Evolutionary conservation across 1,140 invertebrate genomes (phyloP), one percentile per base, ranked within the genome.

Genomic region (Drosophila ficusphila): DNA sequence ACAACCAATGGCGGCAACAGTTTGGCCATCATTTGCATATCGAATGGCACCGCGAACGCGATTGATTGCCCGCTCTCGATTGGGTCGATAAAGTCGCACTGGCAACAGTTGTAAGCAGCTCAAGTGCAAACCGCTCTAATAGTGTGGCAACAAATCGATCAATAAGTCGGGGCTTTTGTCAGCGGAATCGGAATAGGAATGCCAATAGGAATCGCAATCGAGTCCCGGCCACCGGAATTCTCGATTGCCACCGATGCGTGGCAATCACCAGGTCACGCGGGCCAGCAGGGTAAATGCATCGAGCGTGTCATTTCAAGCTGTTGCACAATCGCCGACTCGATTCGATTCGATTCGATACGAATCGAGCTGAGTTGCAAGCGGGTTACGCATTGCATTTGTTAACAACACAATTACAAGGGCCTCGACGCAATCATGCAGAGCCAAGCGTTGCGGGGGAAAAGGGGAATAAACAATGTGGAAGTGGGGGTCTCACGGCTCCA

Each of bases 301-400:
- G 79, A 88, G 82, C 82, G 82, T 86, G 82, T 88, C 82, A 88
- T 70, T 86, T 86, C 71, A 69, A 81, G 72, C 65, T 75, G 68
- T 85, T 86, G 82, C 82, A 77, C 76, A 86, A 86, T 88, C 73
- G 56, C 46, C 70, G 81, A 77, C 77, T 88, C 70, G 77, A 79
- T 79, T 76, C 76, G 68, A n/a, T n/a, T n/a, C n/a, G n/a, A n/a
- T n/a, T 88, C 70, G 77, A 79, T 79, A 73, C 76, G 68, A 65
- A 57, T 68, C 41, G 38, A 60, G 42, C 75, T 58, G 53, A 69
- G 68, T 62, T 79, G 42, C 67, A 38, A 27, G 81, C 81, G 76
- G 73, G 82, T 81, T 88, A 88, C 81, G 82, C 76, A 65, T 57
- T 69, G 31, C 48, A 62, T 54, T 70, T 49, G 47, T 56, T 58